Base-by-base conservation (phyloP, 1,140 invertebrate species). In the Rhyzopertha dominica region DNA sequence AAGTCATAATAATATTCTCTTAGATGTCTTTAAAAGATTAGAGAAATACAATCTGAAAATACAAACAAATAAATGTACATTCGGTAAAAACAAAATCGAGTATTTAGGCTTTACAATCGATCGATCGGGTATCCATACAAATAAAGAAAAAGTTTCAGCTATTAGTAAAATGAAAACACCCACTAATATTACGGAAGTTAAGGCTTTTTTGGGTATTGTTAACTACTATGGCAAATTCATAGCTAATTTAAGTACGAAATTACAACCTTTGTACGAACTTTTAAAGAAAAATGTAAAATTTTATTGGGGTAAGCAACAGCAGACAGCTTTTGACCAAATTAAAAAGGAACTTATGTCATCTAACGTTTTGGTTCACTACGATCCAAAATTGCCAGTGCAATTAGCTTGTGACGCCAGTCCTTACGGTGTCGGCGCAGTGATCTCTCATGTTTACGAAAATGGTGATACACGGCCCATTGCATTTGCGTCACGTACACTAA, bases 191-290 rank as follows among this genome's bases (percentile, higher is more conserved):
- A 62, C 56, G 18, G 48, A 64, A 39, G 13, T 72, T 0, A 49
- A 58, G 30, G 40, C 50, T n/a, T 69, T 73, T 47, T 35, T 72
- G 2, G 66, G 68, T 3, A 52, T 69, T 37, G 47, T 63, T 20
- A 61, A 63, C 24, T 74, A 69, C 41, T 64, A 66, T 43, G 29
- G 62, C 2, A 53, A 58, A 41, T 71, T 69, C 52, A 61, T 73
- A 14, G 56, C 43, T 41, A 57, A 53, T 31, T 52, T 62, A 50
- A 65, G 65, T 12, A 41, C 49, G 14, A 58, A 63, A 20, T 56
- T 65, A 9, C 53, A 50, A 40, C 66, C 65, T 10, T 46, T 75
- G 19, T 63, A 65, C 30, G 26, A 61, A 7, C 54, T 73, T 3
- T 39, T 60, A 20, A 59, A 64, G 35, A 68, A 66, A 54, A 54